Evolutionary conservation across 2,888 invertebrate genomes (phyloP).

Genomic region (Plebejus anna): DNA sequence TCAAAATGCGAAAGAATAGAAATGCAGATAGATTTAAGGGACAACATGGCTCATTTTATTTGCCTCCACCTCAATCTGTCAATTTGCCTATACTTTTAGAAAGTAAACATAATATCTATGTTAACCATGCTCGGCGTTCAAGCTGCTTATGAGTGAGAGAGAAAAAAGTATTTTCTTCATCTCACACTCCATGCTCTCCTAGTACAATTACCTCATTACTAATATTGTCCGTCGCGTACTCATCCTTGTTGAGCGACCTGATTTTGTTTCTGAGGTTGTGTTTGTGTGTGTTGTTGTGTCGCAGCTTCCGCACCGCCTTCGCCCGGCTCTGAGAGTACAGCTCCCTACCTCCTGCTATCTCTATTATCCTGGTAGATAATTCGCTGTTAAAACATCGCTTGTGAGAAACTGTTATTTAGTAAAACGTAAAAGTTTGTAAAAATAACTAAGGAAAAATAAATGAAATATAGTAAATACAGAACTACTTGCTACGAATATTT

Average conservation of each 20-base stretch:
- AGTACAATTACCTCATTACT: constrained; percentile 59
- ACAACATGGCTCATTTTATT: no score
- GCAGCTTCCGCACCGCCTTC: constrained; percentile 86
- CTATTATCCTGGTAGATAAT: constrained; percentile 63
- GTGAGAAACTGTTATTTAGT: neutral
- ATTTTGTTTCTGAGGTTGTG: constrained; percentile 73
- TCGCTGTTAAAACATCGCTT: neutral
- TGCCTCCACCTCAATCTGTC: no score
- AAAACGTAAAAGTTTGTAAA: neutral
- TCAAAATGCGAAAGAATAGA: no score
- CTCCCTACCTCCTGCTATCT: constrained; percentile 90
- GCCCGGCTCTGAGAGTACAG: constrained; percentile 90
- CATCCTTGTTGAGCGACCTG: constrained; percentile 62
- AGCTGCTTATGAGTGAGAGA: no score
- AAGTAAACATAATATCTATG: no score
- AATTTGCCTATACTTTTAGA: no score
- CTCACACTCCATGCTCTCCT: constrained; percentile 6
- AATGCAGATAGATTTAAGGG: no score
- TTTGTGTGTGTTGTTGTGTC: constrained; percentile 77
- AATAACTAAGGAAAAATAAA: neutral
- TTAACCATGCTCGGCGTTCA: no score
- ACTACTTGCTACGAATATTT: neutral
- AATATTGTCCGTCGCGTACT: constrained; percentile 61
- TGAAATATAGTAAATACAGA: neutral
- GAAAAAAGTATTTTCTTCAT: neutral